Evolutionary conservation across 2,888 invertebrate species (phyloP), one percentile per base, ranked within the genome.

Genomic region (Aporophyla lueneburgensis): DNA sequence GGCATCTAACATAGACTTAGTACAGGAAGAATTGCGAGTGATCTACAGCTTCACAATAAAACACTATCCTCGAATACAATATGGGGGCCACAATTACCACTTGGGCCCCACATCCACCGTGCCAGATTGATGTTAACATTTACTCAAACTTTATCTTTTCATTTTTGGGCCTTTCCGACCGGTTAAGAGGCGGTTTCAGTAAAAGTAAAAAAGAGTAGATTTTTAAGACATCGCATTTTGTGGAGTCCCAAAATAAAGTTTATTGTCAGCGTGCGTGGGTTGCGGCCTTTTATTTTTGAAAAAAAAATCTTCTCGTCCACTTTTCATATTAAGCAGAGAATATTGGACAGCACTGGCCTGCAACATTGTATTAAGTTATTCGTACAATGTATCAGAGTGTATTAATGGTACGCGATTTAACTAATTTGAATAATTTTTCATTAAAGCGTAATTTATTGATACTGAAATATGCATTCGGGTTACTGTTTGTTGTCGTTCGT

Each of bases 201-300:
- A 91, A 92, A 92, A 93, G 89, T 87, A 92, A 92, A 92, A 89
- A 93, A 92, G 89, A 84, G 84, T 84, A 85, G 81, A 88, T 90
- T 93, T 93, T 93, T 91, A 92, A 92, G 91, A 90, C 87, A 88
- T 89, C 90, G 89, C 89, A 90, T 93, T 93, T 92, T 89, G 88
- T 85, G 88, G 87, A 90, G 91, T 91, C 93, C 93, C 92, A 93
- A 95, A 95, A 94, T 94, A 95, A 95, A 94, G 92, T 95, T 95
- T 94, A 94, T 94, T 93, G 93, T 92, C 92, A 90, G 92, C 78
- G 71, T 89, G 92, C 92, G 94, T 94, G 94, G 94, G 93, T 82
- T 81, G 91, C 72, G 72, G 76, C 71, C 75, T 71, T 90, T 91
- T 89, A 89, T 89, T 89, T 90, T 86, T 72, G 66, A 82, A 88